These are phyloP conservation scores for Drosophila parvula DNA, from an alignment of 1,140 invertebrate species.

Conservation along the genomic window DNA sequence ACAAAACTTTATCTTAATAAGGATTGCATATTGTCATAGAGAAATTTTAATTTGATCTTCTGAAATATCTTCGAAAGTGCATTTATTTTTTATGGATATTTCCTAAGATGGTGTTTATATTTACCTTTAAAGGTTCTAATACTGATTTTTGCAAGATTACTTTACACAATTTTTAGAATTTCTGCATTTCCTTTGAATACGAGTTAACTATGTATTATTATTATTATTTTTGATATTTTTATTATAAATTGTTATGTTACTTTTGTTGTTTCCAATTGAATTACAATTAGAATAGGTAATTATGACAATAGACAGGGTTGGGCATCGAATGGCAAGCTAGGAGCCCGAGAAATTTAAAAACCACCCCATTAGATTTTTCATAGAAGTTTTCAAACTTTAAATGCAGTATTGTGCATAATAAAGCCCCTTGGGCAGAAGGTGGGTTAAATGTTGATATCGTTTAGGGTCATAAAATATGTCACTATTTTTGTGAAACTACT, in stretches of 20 bases:
- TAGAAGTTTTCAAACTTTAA: neutral
- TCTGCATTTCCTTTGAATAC: too few relatives aligned
- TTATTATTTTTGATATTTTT: too few relatives aligned
- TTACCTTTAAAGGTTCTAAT: too few relatives aligned
- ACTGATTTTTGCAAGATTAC: too few relatives aligned
- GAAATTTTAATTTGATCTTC: neutral
- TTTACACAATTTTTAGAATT: too few relatives aligned
- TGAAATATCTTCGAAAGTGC: neutral
- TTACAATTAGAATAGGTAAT: too few relatives aligned
- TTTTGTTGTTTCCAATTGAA: too few relatives aligned
- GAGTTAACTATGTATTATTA: too few relatives aligned
- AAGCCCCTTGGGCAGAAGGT: neutral
- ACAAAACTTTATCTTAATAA: neutral
- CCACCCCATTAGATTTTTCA: neutral
- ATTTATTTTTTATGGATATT: neutral
- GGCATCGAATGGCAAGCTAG: neutral
- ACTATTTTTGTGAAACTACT: constrained; percentile 2
- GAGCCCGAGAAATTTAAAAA: neutral
- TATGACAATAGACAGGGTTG: neutral
- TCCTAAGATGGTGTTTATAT: neutral
- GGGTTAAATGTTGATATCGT: constrained; percentile 6
- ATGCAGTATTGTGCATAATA: neutral
- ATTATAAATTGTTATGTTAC: too few relatives aligned
- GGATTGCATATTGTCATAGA: neutral
- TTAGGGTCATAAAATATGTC: constrained; percentile 2